Evolutionary conservation across 2,113 vertebrate species (phyloP), one percentile per base, ranked within the genome.

Genomic region (Axis porcinus): DNA sequence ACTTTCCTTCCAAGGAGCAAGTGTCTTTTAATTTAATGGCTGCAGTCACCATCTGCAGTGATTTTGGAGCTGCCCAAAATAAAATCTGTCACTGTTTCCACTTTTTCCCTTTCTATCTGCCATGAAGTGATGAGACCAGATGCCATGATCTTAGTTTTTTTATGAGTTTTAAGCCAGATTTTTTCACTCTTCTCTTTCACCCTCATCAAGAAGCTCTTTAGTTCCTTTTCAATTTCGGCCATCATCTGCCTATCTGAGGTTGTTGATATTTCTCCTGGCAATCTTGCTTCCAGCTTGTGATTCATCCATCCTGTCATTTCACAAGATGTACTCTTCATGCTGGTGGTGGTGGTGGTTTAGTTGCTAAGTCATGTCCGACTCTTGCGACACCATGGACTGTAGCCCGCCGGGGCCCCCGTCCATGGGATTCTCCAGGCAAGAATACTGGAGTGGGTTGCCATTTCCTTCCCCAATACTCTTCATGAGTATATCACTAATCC

Each of bases 1-100:
- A 9, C 64, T 70, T 70, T 70, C n/a, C n/a, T 36, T 70, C 64
- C 64, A 36, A 36, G n/a, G 64, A 70, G n/a, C 17, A 70, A 36
- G 9, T 36, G 64, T 70, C n/a, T 70, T 36, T 70, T 70, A 70
- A 36, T 70, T 70, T 70, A 67, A 67, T 67, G 64, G n/a, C 64
- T 67, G 64, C 17, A 36, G n/a, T 36, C n/a, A 70, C 64, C n/a
- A 36, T 21, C 64, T 70, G 64, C 64, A 70, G 19, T 36, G 17
- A 36, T 70, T 70, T 70, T 70, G 64, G 64, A 70, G n/a, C 2
- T 0, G 0, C 64, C 64, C 17, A 11, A 21, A 70, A 21, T 11
- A 70, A 21, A 70, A 70, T 70, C 64, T 36, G 17, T 21, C 64
- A 70, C 7, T 64, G 60, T 33, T 64, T 64, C 30, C 30, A 33